phyloP scores from a whole-genome alignment of 2,113 vertebrate species.

The Eclectus roratus region DNA sequence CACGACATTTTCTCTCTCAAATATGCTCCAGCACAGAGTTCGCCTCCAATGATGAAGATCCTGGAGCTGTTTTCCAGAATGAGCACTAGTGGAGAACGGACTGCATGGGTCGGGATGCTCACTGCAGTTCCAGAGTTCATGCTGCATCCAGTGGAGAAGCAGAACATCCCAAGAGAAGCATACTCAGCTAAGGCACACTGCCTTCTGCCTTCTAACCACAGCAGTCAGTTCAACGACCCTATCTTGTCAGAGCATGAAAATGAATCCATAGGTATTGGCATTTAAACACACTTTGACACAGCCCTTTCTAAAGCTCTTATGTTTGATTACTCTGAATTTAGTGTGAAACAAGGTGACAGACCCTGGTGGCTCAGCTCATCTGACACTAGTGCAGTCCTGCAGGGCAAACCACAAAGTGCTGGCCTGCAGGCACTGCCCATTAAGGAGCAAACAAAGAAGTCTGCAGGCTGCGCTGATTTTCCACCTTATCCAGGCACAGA shows the following conservation, averaged over 20 bases:
- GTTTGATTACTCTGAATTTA: not conserved
- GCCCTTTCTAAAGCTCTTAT: not conserved
- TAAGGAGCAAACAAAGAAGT: accelerated
- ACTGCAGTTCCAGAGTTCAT: accelerated
- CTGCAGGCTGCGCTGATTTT: not conserved
- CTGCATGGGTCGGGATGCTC: not conserved
- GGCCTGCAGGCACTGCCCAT: not conserved
- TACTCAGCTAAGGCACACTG: not conserved
- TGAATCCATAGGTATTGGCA: accelerated
- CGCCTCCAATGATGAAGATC: not conserved
- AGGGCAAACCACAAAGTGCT: not conserved
- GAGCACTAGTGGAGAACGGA: not conserved
- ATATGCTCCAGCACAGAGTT: not conserved
- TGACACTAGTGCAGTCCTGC: not conserved
- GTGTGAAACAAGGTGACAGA: not conserved
- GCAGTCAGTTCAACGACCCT: not conserved
- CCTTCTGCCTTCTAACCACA: not conserved
- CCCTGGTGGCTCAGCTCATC: not conserved
- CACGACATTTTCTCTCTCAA: not conserved
- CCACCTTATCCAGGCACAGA: not conserved
- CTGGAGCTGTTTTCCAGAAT: not conserved
- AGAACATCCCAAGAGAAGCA: not conserved
- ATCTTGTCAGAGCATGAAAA: not conserved
- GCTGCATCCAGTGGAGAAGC: not conserved
- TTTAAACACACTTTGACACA: not conserved